Percentiles rank a stretch among this genome's conserved stretches.
These are phyloP conservation scores for Acromyrmex charruanus DNA, from an alignment of 1,140 invertebrate genomes.

Conservation along the genomic window DNA sequence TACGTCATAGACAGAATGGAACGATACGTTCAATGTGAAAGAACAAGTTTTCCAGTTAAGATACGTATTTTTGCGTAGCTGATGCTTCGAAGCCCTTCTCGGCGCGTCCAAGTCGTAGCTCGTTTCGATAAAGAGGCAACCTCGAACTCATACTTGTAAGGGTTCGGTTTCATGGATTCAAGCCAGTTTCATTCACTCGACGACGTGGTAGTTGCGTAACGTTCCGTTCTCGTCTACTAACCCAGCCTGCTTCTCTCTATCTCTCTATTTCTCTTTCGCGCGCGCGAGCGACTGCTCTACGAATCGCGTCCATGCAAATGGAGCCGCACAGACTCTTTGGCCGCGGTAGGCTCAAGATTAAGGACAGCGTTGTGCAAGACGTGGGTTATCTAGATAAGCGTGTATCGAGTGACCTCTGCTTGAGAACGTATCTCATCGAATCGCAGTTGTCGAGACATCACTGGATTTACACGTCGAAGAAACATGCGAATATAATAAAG, in stretches of 20 bases:
- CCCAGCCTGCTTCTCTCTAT: slow-evolving; percentile 58
- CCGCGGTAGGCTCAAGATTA: slow-evolving; percentile 71
- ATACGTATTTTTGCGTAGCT: background rate
- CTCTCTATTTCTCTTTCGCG: slow-evolving; percentile 40
- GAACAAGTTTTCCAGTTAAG: background rate
- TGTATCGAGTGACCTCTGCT: slow-evolving; percentile 57
- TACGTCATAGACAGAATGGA: slow-evolving; percentile 6
- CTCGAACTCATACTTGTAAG: slow-evolving; percentile 58
- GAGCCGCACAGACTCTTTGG: slow-evolving; percentile 57
- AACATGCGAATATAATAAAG: background rate
- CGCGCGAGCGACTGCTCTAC: slow-evolving; percentile 45
- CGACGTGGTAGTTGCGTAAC: slow-evolving; percentile 64
- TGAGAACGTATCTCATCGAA: slow-evolving; percentile 33
- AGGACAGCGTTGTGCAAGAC: slow-evolving; percentile 68
- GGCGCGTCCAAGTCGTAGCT: background rate
- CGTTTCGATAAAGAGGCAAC: background rate
- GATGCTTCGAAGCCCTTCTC: slow-evolving; percentile 15
- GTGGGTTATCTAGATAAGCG: slow-evolving; percentile 65
- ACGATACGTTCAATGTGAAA: background rate
- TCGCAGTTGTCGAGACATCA: background rate
- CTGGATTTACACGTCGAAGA: background rate
- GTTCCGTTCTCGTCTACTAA: slow-evolving; percentile 54
- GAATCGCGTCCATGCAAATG: slow-evolving; percentile 67
- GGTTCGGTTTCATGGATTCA: slow-evolving; percentile 66
- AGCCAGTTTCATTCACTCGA: slow-evolving; percentile 78